These are phyloP conservation scores for Muschampia plurimacula DNA, from an alignment of 2,888 invertebrate species.

Conservation along the genomic window DNA sequence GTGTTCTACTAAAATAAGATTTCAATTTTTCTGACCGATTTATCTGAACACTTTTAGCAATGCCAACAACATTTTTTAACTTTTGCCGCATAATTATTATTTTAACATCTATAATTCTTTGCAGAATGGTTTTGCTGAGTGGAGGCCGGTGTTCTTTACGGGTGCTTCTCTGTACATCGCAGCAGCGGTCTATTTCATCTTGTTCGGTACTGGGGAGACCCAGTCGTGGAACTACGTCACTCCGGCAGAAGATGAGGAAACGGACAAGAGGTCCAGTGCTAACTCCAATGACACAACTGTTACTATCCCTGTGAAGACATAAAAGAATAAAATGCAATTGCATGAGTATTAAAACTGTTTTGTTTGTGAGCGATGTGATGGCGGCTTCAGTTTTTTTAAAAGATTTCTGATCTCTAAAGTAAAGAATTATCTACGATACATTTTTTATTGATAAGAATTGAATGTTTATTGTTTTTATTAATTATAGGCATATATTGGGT, in stretches of 20 bases:
- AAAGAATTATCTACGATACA: too few relatives aligned
- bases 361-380: too few relatives aligned
- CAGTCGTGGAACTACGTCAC: slow-evolving; percentile 89
- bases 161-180: slow-evolving; percentile 89
- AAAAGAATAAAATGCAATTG: slow-evolving; percentile 39
- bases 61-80: too few relatives aligned
- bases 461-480: too few relatives aligned
- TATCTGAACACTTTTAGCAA: too few relatives aligned
- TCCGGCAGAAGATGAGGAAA: slow-evolving; percentile 61
- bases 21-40: too few relatives aligned
- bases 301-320: slow-evolving; percentile 72
- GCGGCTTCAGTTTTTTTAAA: background rate
- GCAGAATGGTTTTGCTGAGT: slow-evolving; percentile 91
- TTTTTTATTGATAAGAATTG: too few relatives aligned
- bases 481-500: too few relatives aligned
- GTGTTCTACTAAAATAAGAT: too few relatives aligned
- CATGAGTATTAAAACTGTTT: too few relatives aligned
- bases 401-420: background rate
- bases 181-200: slow-evolving; percentile 88
- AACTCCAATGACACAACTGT: slow-evolving; percentile 67
- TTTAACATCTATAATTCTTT: background rate
- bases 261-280: slow-evolving; percentile 62
- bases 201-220: slow-evolving; percentile 89
- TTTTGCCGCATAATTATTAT: too few relatives aligned
- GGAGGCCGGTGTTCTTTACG: slow-evolving; percentile 90